These are phyloP conservation scores for Lepidochitona cinerea DNA, from an alignment of 2,888 invertebrate species.

Conservation along the genomic window DNA sequence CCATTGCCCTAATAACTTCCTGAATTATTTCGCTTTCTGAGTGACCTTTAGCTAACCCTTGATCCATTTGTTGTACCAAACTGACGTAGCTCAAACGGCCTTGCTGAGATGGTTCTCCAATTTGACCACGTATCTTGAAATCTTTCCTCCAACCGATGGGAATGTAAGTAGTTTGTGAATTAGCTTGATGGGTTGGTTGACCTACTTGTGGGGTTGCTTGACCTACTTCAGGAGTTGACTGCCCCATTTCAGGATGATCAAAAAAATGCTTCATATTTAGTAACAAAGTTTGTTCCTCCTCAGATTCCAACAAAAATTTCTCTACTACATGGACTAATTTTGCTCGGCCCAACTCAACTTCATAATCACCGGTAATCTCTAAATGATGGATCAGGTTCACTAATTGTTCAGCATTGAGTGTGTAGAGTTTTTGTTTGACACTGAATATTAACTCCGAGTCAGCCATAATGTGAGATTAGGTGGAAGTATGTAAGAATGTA, in stretches of 20 bases:
- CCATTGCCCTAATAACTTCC: background rate
- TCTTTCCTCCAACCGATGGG: background rate
- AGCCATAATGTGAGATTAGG: too few species aligned
- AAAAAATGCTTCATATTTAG: too few species aligned
- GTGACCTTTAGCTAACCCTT: background rate
- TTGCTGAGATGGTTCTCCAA: background rate
- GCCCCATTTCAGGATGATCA: too few species aligned
- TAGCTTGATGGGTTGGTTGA: too few species aligned
- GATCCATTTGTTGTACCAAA: background rate
- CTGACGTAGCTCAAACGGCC: background rate
- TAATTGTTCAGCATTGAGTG: background rate
- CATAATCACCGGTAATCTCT: background rate
- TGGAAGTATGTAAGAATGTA: too few species aligned
- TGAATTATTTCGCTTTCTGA: background rate
- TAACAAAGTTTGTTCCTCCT: too few species aligned
- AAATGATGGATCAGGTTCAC: background rate
- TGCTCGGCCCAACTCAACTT: background rate
- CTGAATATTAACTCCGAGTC: background rate
- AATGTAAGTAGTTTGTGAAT: too few species aligned
- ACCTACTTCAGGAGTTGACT: too few species aligned
- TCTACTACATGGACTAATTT: background rate
- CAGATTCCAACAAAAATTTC: too few species aligned
- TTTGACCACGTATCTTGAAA: background rate
- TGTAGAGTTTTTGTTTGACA: background rate
- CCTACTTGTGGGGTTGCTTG: too few species aligned